Conservation (phyloP, 2,113 vertebrate genomes). For the Spizaetus ornatus region DNA sequence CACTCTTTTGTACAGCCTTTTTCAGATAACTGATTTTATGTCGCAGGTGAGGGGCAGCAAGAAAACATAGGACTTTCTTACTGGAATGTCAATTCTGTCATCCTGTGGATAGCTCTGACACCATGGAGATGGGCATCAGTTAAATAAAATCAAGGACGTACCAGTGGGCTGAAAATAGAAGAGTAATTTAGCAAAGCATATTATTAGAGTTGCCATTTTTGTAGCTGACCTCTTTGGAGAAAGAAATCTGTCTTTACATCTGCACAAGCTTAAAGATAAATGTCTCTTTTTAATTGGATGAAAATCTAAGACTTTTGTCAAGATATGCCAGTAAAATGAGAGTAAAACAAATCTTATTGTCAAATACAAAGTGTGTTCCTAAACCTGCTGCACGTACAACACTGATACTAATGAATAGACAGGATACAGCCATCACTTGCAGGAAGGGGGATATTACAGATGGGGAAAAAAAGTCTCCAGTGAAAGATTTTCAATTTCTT, state of each 20-base stretch:
- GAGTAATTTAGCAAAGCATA: not conserved
- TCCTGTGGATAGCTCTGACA: not conserved
- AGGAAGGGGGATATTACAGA: not conserved
- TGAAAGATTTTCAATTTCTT: slow-evolving; percentile 1
- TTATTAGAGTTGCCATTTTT: not conserved
- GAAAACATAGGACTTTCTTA: not conserved
- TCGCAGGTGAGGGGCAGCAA: not conserved
- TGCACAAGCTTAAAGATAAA: not conserved
- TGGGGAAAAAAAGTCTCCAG: not conserved
- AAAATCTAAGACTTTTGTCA: not conserved
- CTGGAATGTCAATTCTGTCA: not conserved
- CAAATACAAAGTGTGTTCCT: not conserved
- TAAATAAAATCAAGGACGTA: not conserved
- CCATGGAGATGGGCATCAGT: not conserved
- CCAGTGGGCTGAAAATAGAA: not conserved
- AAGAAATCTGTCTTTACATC: not conserved
- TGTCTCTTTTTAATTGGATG: not conserved
- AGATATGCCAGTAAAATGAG: not conserved
- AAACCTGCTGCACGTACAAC: not conserved
- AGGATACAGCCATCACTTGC: not conserved
- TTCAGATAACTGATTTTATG: not conserved
- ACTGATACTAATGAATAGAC: not conserved
- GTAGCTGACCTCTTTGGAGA: not conserved
- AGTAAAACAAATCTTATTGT: not conserved
- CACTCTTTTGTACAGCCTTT: not conserved